A percentile compares a stretch with the other conserved stretches of the same genome.
Evolutionary conservation across 2,113 vertebrate species (phyloP).

Genomic region (Embiotoca jacksoni): DNA sequence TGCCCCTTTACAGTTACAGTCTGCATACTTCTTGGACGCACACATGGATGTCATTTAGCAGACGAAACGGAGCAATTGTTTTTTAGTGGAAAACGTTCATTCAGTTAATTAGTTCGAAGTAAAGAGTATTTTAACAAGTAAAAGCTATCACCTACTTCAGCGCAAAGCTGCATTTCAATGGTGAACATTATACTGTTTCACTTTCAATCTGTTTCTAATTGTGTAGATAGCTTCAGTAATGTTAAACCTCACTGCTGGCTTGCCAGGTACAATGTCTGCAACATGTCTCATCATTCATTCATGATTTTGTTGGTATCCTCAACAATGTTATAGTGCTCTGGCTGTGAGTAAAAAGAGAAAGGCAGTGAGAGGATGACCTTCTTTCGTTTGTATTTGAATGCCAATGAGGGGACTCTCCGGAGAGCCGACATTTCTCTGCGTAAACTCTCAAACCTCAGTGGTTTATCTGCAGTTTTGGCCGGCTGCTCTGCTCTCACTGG

Average conservation of each 20-base stretch:
- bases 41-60: no score
- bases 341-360: neutral
- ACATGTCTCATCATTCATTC: slow-evolving; percentile 1
- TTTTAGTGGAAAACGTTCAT: no score
- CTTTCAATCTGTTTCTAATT: neutral
- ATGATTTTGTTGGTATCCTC: neutral
- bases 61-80: no score
- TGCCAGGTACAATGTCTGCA: slow-evolving; percentile 2
- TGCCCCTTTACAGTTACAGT: no score
- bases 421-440: slow-evolving; percentile 36
- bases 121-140: no score
- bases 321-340: neutral
- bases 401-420: slow-evolving; percentile 23
- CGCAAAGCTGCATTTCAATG: no score
- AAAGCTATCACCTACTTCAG: no score
- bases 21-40: no score
- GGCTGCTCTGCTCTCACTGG: slow-evolving; percentile 33
- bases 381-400: slow-evolving; percentile 33
- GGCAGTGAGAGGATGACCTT: neutral
- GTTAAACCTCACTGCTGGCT: neutral
- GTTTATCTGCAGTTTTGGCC: slow-evolving; percentile 39
- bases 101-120: no score
- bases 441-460: slow-evolving; percentile 34
- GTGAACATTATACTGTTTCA: no score
- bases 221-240: no score